A percentile compares a stretch with the other conserved stretches of the same genome.
Evolutionary conservation across 2,888 invertebrate genomes (phyloP).

Genomic region (Lathronympha strigana): DNA sequence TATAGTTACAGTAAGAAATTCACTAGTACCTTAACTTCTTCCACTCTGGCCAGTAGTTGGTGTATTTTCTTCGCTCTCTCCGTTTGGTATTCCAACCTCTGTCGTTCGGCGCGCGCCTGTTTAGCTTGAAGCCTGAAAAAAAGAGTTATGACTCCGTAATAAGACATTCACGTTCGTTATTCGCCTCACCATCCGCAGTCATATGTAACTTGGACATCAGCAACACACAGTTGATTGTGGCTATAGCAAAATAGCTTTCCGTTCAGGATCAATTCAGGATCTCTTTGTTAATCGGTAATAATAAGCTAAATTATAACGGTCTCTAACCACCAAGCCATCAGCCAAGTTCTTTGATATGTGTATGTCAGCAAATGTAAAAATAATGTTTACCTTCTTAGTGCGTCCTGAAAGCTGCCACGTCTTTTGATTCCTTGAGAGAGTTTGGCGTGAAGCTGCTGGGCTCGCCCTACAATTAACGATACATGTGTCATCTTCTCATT

Average conservation of each 20-base stretch:
- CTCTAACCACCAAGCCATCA: no score
- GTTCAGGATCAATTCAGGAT: no score
- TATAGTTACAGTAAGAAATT: no score
- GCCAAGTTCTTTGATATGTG: no score
- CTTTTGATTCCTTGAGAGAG: conserved; percentile 95
- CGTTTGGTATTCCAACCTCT: conserved; percentile 91
- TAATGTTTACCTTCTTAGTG: conserved; percentile 80
- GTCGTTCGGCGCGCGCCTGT: conserved; percentile 95
- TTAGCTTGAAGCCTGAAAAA: conserved; percentile 89
- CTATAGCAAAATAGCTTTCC: no score
- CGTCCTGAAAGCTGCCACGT: conserved; percentile 92
- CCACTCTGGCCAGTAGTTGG: conserved; percentile 93
- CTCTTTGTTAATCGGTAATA: no score
- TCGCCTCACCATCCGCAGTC: no score
- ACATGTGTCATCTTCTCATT: no score
- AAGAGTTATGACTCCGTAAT: not conserved
- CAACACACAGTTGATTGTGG: no score
- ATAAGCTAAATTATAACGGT: no score
- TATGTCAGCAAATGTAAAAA: not conserved
- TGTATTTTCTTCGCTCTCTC: conserved; percentile 94
- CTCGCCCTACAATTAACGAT: conserved; percentile 85
- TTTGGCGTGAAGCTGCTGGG: conserved; percentile 96
- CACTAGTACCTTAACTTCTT: conserved; percentile 88
- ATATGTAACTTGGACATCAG: no score
- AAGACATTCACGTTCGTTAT: no score